Percentiles rank a stretch among this genome's conserved stretches.
These are phyloP conservation scores for Parnassius orleans DNA, from an alignment of 2,888 invertebrate genomes.

Conservation along the genomic window DNA sequence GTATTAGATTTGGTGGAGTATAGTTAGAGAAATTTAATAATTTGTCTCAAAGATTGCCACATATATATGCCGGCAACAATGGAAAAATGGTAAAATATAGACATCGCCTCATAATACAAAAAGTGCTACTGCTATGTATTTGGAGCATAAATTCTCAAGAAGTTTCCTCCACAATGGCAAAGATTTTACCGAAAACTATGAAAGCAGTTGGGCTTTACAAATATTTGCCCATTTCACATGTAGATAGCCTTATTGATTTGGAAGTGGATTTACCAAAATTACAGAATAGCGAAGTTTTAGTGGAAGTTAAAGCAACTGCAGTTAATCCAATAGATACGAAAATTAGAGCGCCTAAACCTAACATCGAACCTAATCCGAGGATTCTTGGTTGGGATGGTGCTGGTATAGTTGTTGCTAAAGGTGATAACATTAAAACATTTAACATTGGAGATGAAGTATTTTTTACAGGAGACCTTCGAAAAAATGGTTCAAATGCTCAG, in stretches of 20 bases:
- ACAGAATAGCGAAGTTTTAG: conserved; percentile 53
- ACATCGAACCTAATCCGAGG: conserved; percentile 50
- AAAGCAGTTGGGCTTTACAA: conserved; percentile 68
- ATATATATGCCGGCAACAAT: too few relatives aligned
- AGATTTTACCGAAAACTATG: conserved; percentile 59
- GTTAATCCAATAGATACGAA: conserved; percentile 71
- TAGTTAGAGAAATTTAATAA: too few relatives aligned
- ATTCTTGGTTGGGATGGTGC: conserved; percentile 71
- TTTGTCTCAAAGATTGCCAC: too few relatives aligned
- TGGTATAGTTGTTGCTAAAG: conserved; percentile 60
- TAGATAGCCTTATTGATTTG: conserved; percentile 60
- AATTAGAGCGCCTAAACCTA: conserved; percentile 58
- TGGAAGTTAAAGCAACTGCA: conserved; percentile 66
- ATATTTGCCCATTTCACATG: conserved; percentile 63
- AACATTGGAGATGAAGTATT: conserved; percentile 67
- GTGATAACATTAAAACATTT: conserved; percentile 46
- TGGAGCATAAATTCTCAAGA: neutral
- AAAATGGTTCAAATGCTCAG: conserved; percentile 64
- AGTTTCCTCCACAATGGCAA: conserved; percentile 31
- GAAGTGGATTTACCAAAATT: conserved; percentile 56
- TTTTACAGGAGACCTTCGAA: conserved; percentile 58
- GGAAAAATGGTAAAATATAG: too few relatives aligned
- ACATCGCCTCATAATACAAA: too few relatives aligned
- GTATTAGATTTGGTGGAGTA: too few relatives aligned
- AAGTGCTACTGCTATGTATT: too few relatives aligned